These are phyloP conservation scores for Dysidea cf. avara DNA, from an alignment of 37 sponge, comb jelly and placozoan species.

Conservation along the genomic window DNA sequence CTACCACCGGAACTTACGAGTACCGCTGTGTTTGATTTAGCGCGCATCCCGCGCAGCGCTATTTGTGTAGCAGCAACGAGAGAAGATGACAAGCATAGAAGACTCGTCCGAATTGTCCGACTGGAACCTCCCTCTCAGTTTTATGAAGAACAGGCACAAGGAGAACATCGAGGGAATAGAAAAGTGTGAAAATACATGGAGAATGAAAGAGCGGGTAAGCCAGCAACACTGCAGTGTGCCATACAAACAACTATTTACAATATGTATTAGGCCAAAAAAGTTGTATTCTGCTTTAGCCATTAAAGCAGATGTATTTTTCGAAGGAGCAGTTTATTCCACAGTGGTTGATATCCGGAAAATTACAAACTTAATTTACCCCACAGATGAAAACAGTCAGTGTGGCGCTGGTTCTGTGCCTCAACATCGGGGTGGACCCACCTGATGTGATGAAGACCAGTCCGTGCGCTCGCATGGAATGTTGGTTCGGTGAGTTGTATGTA, in stretches of 20 bases:
- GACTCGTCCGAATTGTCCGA: conserved; percentile 64
- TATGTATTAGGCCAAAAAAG: no score
- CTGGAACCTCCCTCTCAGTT: conserved; percentile 83
- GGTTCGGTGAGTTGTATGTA: conserved; percentile 87
- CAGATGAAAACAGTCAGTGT: conserved; percentile 93
- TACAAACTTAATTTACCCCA: no score
- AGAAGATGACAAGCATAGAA: not conserved
- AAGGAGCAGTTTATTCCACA: no score
- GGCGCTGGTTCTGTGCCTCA: conserved; percentile 80
- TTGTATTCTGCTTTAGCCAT: no score
- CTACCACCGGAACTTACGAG: no score
- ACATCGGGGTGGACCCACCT: conserved; percentile 95
- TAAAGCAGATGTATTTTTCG: no score
- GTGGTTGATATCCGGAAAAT: no score
- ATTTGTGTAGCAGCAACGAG: no score
- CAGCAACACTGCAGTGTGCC: no score
- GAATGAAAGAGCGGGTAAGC: conserved; percentile 85
- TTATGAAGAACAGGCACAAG: conserved; percentile 75
- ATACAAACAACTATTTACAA: no score
- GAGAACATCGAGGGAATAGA: conserved; percentile 35
- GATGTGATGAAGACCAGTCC: conserved; percentile 85
- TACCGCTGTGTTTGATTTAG: no score
- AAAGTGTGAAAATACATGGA: conserved; percentile 33
- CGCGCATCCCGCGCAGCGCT: no score
- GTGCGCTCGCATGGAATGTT: conserved; percentile 92